These are phyloP conservation scores for Temnothorax ravouxi DNA, from an alignment of 2,888 invertebrate genomes.

Conservation along the genomic window DNA sequence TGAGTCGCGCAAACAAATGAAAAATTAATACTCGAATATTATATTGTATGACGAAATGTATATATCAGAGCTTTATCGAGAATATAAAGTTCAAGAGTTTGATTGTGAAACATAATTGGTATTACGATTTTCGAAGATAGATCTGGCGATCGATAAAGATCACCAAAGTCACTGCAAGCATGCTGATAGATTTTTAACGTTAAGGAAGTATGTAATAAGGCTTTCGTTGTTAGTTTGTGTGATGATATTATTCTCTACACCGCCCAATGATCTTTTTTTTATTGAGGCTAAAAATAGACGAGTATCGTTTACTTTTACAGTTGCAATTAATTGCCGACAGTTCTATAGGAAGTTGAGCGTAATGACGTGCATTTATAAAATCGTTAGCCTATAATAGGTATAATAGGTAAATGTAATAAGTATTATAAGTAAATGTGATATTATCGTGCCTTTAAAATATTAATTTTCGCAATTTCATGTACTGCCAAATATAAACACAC, in stretches of 20 bases:
- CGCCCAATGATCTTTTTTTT: conserved; percentile 4
- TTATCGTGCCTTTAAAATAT: conserved; percentile 75
- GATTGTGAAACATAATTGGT: not conserved
- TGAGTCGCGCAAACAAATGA: conserved; percentile 32
- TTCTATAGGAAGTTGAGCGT: conserved; percentile 7
- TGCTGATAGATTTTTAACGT: not conserved
- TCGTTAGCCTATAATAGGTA: conserved; percentile 12
- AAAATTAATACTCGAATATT: conserved; percentile 22
- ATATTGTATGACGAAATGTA: not conserved
- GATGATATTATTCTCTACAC: conserved; percentile 8
- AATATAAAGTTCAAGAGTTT: not conserved
- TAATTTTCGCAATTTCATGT: conserved; percentile 54
- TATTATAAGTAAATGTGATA: conserved; percentile 78
- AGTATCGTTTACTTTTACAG: not conserved
- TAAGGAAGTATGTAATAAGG: not conserved
- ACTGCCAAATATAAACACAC: conserved; percentile 60
- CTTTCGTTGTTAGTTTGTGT: conserved; percentile 2
- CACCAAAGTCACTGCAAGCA: conserved; percentile 30
- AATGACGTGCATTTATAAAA: conserved; percentile 26
- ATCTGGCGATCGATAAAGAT: conserved; percentile 26
- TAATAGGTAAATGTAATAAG: conserved; percentile 40
- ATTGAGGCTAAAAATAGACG: not conserved
- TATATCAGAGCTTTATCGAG: conserved; percentile 21
- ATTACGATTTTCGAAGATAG: conserved; percentile 17
- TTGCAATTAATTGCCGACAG: conserved; percentile 1